Conservation (phyloP, 2,113 vertebrate genomes). For the Mixornis gularis region DNA sequence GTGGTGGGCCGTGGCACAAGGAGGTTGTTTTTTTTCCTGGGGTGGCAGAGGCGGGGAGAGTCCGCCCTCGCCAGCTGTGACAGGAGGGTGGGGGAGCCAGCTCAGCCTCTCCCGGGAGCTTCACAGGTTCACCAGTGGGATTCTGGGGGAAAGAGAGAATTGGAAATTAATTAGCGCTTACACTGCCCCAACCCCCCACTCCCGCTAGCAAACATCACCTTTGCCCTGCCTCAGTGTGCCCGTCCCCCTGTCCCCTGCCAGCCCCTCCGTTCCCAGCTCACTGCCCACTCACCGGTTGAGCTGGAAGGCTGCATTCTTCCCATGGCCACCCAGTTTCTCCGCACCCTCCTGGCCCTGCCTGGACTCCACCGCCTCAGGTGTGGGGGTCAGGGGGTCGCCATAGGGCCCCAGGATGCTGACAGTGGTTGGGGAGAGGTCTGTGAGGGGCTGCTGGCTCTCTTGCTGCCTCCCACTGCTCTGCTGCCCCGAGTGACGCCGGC, state of each 20-base stretch:
- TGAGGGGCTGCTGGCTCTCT: conserved; percentile 78
- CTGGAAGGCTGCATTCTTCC: conserved; percentile 70
- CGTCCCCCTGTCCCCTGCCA: fast-evolving
- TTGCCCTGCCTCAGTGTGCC: neutral
- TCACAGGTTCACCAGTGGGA: conserved; percentile 83
- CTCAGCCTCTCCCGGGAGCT: neutral
- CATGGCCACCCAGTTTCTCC: conserved; percentile 33
- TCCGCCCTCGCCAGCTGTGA: neutral
- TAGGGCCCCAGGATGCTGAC: conserved; percentile 78
- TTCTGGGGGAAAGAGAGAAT: conserved; percentile 61
- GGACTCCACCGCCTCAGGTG: conserved; percentile 59
- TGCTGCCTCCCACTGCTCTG: conserved; percentile 72
- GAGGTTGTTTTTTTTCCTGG: conserved; percentile 12
- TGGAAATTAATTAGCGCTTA: neutral
- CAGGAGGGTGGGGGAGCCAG: neutral
- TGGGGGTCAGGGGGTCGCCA: conserved; percentile 57
- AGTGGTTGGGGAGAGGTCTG: conserved; percentile 73
- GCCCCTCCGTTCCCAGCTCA: neutral
- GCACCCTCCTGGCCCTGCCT: conserved; percentile 53
- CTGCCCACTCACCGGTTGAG: conserved; percentile 71
- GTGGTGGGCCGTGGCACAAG: conserved; percentile 44
- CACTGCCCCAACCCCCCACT: fast-evolving
- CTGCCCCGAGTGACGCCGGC: conserved; percentile 73
- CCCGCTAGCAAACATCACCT: fast-evolving
- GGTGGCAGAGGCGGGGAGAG: conserved; percentile 1